Evolutionary conservation across 2,113 vertebrate genomes (phyloP).

Genomic region (Microtus montanus): DNA sequence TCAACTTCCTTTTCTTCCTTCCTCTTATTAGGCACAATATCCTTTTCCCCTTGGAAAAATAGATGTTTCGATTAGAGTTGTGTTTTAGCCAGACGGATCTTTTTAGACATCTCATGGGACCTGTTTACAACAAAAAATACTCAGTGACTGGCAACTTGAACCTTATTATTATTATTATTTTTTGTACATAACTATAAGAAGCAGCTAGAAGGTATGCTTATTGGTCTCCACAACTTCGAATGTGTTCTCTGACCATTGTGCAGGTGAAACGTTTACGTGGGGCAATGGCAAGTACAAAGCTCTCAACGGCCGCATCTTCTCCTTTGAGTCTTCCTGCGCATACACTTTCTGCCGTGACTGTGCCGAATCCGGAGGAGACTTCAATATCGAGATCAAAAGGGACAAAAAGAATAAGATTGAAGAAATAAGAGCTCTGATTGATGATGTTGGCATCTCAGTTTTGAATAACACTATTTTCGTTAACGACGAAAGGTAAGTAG

Average conservation of each 20-base stretch:
- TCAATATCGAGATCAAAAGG: conserved; percentile 74
- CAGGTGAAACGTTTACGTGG: conserved; percentile 74
- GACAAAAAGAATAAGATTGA: conserved; percentile 49
- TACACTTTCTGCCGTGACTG: conserved; percentile 77
- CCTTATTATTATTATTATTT: not conserved
- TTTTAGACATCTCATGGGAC: not conserved
- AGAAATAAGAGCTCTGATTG: conserved; percentile 62
- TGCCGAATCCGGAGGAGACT: conserved; percentile 71
- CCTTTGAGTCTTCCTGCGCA: conserved; percentile 33
- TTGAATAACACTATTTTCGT: conserved; percentile 22
- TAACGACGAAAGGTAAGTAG: conserved; percentile 75
- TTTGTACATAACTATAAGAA: not conserved
- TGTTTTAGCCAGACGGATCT: not conserved
- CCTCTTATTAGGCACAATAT: not conserved
- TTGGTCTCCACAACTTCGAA: not conserved
- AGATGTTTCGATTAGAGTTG: not conserved
- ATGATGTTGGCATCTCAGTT: conserved; percentile 68
- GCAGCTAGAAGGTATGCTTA: not conserved
- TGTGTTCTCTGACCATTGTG: not conserved
- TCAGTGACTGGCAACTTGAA: not conserved
- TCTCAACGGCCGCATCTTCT: conserved; percentile 64
- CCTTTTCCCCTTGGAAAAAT: not conserved
- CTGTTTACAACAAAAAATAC: not conserved
- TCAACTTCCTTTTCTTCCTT: not conserved
- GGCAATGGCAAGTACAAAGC: conserved; percentile 59